These are phyloP conservation scores for Sminthurides bifidus DNA, from an alignment of 1,140 invertebrate species.

Conservation along the genomic window DNA sequence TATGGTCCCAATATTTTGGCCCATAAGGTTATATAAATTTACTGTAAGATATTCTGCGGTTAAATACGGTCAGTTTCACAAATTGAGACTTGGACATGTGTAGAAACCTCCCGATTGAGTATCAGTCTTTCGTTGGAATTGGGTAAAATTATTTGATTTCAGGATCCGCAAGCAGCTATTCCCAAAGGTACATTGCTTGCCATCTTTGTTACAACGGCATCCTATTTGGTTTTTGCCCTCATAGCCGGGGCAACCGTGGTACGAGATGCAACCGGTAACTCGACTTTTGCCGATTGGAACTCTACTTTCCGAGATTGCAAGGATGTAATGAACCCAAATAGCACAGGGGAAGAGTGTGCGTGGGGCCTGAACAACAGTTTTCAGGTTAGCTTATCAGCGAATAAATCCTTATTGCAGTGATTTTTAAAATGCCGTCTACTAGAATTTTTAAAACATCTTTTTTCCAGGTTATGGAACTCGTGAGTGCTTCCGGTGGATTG, in stretches of 20 bases:
- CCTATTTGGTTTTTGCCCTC: conserved; percentile 70
- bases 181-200: conserved; percentile 78
- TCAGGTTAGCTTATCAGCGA: conserved; percentile 47
- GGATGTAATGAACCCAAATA: background rate
- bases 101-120: background rate
- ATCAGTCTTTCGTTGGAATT: background rate
- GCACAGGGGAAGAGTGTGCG: conserved; percentile 12
- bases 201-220: conserved; percentile 67
- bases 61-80: background rate
- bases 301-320: conserved; percentile 10
- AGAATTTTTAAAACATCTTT: background rate
- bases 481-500: conserved; percentile 35
- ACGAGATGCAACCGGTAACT: conserved; percentile 60
- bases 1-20: background rate
- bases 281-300: conserved; percentile 10
- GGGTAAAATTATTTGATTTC: conserved; percentile 8
- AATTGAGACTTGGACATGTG: background rate
- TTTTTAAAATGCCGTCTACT: conserved; percentile 29
- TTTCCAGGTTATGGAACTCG: conserved; percentile 40
- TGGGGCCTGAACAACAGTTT: conserved; percentile 74
- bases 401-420: background rate
- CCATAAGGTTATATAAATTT: too few relatives aligned
- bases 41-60: conserved; percentile 7
- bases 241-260: conserved; percentile 58
- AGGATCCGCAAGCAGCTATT: conserved; percentile 83